phyloP scores from a whole-genome alignment of 1,140 invertebrate genomes.

The Pemphigus obesinymphae region DNA sequence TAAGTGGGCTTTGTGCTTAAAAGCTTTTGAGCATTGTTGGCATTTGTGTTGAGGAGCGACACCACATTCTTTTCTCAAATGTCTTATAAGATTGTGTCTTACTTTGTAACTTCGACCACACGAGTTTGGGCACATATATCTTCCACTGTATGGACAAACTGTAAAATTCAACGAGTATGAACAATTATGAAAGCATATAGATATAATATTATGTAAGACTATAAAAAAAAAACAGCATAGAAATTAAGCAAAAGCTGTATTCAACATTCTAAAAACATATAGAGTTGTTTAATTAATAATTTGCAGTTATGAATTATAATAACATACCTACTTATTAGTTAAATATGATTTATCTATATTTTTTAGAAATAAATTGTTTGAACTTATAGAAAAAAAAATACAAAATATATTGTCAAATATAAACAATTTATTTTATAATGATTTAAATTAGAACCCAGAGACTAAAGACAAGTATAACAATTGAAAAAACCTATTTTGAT shows the following conservation, averaged over 20 bases:
- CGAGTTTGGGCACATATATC: conserved; percentile 23
- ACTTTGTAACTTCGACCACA: conserved; percentile 56
- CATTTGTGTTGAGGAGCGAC: conserved; percentile 48
- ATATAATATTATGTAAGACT: not conserved
- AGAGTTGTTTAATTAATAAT: not conserved
- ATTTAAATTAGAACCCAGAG: too few species aligned
- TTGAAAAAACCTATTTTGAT: too few species aligned
- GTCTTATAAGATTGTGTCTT: conserved; percentile 54
- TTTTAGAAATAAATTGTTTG: too few species aligned
- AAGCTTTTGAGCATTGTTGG: conserved; percentile 51
- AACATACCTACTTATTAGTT: not conserved
- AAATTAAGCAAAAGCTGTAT: conserved; percentile 21
- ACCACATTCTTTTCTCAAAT: conserved; percentile 56
- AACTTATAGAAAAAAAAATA: not conserved
- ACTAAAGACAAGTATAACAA: too few species aligned
- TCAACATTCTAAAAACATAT: not conserved
- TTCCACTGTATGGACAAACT: conserved; percentile 47
- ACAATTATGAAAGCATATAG: not conserved
- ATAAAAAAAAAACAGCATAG: not conserved
- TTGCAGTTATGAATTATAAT: not conserved
- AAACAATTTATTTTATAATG: too few species aligned
- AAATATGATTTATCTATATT: not conserved
- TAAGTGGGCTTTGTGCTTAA: conserved; percentile 47
- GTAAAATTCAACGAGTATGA: not conserved
- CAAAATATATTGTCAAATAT: not conserved